Base-by-base conservation (phyloP, 2,113 vertebrate species). In the Numida meleagris region DNA sequence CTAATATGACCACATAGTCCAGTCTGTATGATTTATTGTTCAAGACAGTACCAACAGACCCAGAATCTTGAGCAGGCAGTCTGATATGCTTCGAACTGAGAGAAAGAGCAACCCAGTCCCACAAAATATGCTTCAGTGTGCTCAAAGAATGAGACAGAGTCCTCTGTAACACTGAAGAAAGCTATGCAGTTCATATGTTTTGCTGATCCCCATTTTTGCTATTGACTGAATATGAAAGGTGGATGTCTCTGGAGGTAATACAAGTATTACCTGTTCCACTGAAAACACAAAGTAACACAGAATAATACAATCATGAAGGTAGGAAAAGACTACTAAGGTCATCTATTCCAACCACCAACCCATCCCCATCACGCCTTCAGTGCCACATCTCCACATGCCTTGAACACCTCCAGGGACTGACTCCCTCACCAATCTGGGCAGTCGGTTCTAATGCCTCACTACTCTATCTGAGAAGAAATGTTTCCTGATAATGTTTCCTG, bases 61-160 rank as follows among this genome's bases (percentile, higher is more conserved):
- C 25, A 24, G 36, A 80, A 42, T 59, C 70, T 66, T 66, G 29
- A 82, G 42, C 13, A 57, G 6, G 16, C 33, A 2, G 3, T 13
- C 42, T 83, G 38, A 15, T 43, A 34, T 4, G 0, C 0, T 90
- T 21, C 19, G 77, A 40, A 13, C 7, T 70, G 40, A 65, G 72
- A 74, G 36, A 82, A 74, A 80, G 4, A 14, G 8, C 8, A 38
- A 57, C 5, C 1, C 2, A 33, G 2, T 68, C 10, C 43, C 61
- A 10, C 10, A 51, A 5, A 11, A 2, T 45, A 3, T 42, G 14
- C 7, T 58, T 21, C 2, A n/a, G 8, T 17, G 16, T 10, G 34
- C 5, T 45, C 5, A 38, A 55, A 31, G 24, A n/a, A 68, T 68
- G 80, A 80, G 4, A 7, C 14, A 73, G 34, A 13, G 19, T 25